Evolutionary conservation across 2,113 vertebrate species (phyloP).

Genomic region (Cochlearius cochlearius): DNA sequence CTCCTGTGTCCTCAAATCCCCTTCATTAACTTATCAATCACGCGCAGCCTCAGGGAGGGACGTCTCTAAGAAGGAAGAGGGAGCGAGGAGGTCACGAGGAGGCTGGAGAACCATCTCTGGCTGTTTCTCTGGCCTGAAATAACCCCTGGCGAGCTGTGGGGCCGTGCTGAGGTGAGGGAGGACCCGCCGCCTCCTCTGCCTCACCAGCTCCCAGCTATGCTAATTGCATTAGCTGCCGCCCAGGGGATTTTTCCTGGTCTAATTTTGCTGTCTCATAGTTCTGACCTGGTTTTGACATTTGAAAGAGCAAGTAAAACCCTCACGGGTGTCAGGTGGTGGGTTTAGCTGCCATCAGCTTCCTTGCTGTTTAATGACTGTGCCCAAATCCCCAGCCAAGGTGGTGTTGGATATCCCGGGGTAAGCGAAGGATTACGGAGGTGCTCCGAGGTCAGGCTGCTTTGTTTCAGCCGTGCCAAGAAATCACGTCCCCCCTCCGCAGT

Average conservation of each 20-base stretch:
- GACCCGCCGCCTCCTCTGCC: background rate
- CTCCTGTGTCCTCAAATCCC: background rate
- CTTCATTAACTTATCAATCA: background rate
- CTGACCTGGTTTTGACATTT: constrained; percentile 47
- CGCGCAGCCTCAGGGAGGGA: background rate
- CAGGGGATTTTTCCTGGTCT: background rate
- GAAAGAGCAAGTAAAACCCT: background rate
- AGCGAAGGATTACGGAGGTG: background rate
- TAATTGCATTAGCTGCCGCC: background rate
- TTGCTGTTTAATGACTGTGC: background rate
- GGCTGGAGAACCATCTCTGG: background rate
- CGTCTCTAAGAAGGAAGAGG: background rate
- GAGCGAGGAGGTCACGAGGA: fast-evolving
- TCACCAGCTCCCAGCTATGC: background rate
- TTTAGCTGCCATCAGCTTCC: background rate
- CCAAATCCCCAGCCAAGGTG: background rate
- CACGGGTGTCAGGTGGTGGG: background rate
- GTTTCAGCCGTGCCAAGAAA: background rate
- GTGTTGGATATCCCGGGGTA: constrained; percentile 4
- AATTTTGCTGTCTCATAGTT: background rate
- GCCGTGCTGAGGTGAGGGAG: background rate
- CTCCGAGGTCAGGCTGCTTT: background rate
- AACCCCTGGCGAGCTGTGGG: background rate
- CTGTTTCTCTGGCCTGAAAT: background rate
- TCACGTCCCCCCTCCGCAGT: background rate